A percentile compares a stretch with the other conserved stretches of the same genome.
phyloP scores from a whole-genome alignment of 2,888 invertebrate species.

The Sinhomidia bicolor region DNA sequence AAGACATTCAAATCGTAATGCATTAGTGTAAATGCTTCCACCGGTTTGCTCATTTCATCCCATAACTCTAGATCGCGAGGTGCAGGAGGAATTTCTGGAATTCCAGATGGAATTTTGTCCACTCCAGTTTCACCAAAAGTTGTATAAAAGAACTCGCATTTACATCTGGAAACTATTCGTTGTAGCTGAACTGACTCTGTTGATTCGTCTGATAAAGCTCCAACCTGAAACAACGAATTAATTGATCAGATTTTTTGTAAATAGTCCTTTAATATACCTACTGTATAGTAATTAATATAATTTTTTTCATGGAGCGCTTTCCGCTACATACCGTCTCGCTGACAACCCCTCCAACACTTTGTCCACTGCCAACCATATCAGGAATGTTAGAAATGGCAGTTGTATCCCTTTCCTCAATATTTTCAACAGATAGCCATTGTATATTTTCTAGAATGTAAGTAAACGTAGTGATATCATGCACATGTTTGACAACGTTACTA shows the following conservation, averaged over 20 bases:
- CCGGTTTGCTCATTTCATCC: slow-evolving; percentile 92
- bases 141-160: slow-evolving; percentile 99
- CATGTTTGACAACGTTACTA: background rate
- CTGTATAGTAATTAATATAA: too few species aligned
- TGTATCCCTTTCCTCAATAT: slow-evolving; percentile 90
- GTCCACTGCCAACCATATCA: slow-evolving; percentile 95
- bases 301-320: too few species aligned
- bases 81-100: slow-evolving; percentile 87
- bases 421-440: slow-evolving; percentile 97
- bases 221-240: slow-evolving; percentile 78
- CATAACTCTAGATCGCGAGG: slow-evolving; percentile 87
- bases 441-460: slow-evolving; percentile 88
- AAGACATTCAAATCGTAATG: slow-evolving; percentile 99
- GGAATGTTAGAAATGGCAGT: slow-evolving; percentile 92
- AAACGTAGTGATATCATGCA: too few species aligned
- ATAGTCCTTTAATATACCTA: too few species aligned
- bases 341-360: slow-evolving; percentile 98
- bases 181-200: slow-evolving; percentile 87
- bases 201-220: slow-evolving; percentile 77
- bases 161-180: slow-evolving; percentile 97
- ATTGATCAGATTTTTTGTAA: background rate
- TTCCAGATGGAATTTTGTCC: slow-evolving; percentile 84
- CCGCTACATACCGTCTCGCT: slow-evolving; percentile 95
- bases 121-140: slow-evolving; percentile 93
- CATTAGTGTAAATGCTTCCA: slow-evolving; percentile 98